These are phyloP conservation scores for Brachyptera putata DNA, from an alignment of 2,888 invertebrate genomes.

Conservation along the genomic window DNA sequence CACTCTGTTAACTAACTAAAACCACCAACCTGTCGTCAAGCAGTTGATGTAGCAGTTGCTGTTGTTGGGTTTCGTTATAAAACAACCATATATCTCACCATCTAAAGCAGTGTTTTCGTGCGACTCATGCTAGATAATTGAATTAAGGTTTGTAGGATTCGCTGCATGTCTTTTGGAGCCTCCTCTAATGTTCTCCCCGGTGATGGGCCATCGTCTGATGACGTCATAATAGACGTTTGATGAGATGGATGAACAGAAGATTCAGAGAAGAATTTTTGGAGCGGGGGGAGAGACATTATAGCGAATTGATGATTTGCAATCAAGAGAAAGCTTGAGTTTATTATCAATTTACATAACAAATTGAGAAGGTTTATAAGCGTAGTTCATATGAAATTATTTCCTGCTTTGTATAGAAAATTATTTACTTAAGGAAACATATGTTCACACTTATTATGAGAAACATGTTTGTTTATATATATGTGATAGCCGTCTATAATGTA, in stretches of 20 bases:
- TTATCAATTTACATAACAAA: too few species aligned
- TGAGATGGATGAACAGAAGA: slow-evolving; percentile 2
- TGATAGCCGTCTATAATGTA: too few species aligned
- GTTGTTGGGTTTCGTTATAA: slow-evolving; percentile 16
- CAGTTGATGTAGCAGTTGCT: slow-evolving; percentile 8
- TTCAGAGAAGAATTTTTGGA: not conserved
- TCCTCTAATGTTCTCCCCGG: slow-evolving; percentile 11
- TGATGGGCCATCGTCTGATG: too few species aligned
- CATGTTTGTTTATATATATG: too few species aligned
- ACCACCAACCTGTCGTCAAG: slow-evolving; percentile 11
- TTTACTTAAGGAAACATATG: too few species aligned
- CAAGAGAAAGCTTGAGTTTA: slow-evolving; percentile 12
- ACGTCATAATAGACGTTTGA: slow-evolving; percentile 15
- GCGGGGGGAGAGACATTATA: too few species aligned
- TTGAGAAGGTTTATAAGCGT: too few species aligned
- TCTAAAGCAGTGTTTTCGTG: not conserved
- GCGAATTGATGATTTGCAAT: not conserved
- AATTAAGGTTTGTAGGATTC: slow-evolving; percentile 14
- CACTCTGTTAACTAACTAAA: slow-evolving; percentile 15
- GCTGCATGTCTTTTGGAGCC: not conserved
- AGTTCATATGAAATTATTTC: too few species aligned
- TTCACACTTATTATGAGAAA: too few species aligned
- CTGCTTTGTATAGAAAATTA: too few species aligned
- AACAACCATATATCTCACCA: slow-evolving; percentile 5
- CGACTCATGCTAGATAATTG: slow-evolving; percentile 20